Base-by-base conservation (phyloP, 2,888 invertebrate species). In the Diadegma fenestrale region DNA sequence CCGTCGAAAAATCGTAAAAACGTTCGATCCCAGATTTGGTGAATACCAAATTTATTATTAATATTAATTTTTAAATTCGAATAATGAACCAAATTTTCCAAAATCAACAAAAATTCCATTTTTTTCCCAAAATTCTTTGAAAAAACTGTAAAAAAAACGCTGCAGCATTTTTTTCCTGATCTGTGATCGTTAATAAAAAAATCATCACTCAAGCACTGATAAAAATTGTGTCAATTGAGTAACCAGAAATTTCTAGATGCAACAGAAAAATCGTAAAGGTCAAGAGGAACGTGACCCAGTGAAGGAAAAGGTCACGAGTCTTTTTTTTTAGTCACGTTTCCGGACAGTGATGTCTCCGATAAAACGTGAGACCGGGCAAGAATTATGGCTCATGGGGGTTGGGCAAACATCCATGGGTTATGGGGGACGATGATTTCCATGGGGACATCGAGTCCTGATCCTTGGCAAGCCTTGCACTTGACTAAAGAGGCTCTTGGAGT, bases 381-480 rank as follows among this genome's bases (percentile, higher is more conserved):
- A 10, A 45, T 45, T 68, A 45, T 43, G 26, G 37, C 33, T 19
- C 54, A 12, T 37, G 19, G 54, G 63, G 26, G 33, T 14, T 45
- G 45, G 6, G 4, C 7, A 19, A 12, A 22, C 17, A 19, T 45
- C 37, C 37, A 17, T 43, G 7, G n/a, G 61, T 1, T 3, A 30
- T 43, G 17, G 43, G 45, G 17, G 63, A 51, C 19, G 73, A 69
- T 85, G 82, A 75, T 82, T 82, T 80, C 71, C 81, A 64, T 2
- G 51, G 82, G 80, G 79, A 80, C 41, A 54, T 61, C 33, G 43
- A 37, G 43, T 33, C 17, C 43, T 6, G 68, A 30, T 68, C 64
- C n/a, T 19, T 33, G 43, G 19, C 33, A 12, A 37, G 78, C 33
- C 63, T 45, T 0, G 10, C 30, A 7, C 72, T 22, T 19, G 75